Evolutionary conservation across 1,140 invertebrate species (phyloP).

Genomic region (Brachionus manjavacas): DNA sequence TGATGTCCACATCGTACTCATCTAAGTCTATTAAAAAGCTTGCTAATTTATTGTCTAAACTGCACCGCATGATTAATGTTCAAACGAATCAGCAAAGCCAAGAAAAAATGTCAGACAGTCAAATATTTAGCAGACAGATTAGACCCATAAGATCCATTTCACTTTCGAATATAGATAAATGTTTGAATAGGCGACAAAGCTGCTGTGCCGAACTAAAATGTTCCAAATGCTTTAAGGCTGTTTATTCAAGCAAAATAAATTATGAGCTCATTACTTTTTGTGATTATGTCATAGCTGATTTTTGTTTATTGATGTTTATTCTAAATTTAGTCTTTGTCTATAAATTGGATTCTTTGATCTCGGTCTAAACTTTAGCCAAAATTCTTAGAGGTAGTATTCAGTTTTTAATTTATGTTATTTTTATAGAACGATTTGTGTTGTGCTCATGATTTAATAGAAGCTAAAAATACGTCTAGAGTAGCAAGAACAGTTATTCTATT

Average conservation of each 20-base stretch:
- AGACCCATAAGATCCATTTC: not conserved
- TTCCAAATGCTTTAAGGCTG: conserved; percentile 3
- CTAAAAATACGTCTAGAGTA: conserved; percentile 37
- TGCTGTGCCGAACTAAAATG: not conserved
- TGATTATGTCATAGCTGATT: conserved; percentile 40
- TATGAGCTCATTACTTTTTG: not conserved
- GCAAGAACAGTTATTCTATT: conserved; percentile 34
- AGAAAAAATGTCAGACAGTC: not conserved
- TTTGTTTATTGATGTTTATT: conserved; percentile 35
- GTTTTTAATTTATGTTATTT: not conserved
- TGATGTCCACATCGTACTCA: conserved; percentile 35
- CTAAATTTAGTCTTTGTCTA: conserved; percentile 6
- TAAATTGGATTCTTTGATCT: not conserved
- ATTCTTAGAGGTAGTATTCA: not conserved
- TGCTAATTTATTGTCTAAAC: not conserved
- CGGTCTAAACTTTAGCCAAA: not conserved
- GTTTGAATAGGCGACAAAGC: not conserved
- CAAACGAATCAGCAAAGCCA: not conserved
- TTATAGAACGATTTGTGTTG: conserved; percentile 40
- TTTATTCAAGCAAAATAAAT: not conserved
- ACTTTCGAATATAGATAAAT: not conserved
- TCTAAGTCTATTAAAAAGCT: conserved; percentile 26
- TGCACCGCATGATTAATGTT: not conserved
- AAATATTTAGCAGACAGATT: not conserved
- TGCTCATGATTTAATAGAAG: conserved; percentile 42